Percentiles rank a stretch among this genome's conserved stretches.
These are phyloP conservation scores for Calyptomena viridis DNA, from an alignment of 2,113 vertebrate species.

Conservation along the genomic window DNA sequence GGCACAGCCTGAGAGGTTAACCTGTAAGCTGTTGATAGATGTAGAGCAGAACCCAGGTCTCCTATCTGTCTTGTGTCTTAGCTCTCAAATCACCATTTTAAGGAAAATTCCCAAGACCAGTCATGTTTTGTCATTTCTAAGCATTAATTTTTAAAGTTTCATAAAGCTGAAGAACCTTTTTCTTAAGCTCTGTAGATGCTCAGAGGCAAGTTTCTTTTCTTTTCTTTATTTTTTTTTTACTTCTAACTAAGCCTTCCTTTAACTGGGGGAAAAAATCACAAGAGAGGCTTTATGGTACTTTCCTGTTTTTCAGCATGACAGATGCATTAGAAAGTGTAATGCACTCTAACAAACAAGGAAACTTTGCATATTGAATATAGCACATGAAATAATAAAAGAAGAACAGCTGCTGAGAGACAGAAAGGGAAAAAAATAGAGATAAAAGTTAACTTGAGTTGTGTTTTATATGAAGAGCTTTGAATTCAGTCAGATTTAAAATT, in stretches of 20 bases:
- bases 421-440: slow-evolving; percentile 24
- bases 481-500: slow-evolving; percentile 59
- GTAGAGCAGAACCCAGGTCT: slow-evolving; percentile 7
- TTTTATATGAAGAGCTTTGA: slow-evolving; percentile 59
- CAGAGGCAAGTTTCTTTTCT: not conserved
- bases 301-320: slow-evolving; percentile 57
- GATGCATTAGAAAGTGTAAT: slow-evolving; percentile 69
- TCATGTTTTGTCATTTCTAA: slow-evolving; percentile 12
- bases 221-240: not conserved
- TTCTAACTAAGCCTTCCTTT: slow-evolving; percentile 13
- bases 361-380: slow-evolving; percentile 60
- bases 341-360: slow-evolving; percentile 61
- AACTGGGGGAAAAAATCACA: not conserved
- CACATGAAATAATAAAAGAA: slow-evolving; percentile 68
- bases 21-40: not conserved
- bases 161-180: not conserved
- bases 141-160: slow-evolving; percentile 39
- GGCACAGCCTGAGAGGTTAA: not conserved
- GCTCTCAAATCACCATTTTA: not conserved
- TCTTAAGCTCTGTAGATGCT: slow-evolving; percentile 5
- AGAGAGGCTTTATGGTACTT: slow-evolving; percentile 52
- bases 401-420: slow-evolving; percentile 59
- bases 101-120: not conserved
- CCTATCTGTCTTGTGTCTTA: not conserved
- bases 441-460: slow-evolving; percentile 56